Conservation (phyloP, 2,113 vertebrate species). For the Leucopsar rothschildi region DNA sequence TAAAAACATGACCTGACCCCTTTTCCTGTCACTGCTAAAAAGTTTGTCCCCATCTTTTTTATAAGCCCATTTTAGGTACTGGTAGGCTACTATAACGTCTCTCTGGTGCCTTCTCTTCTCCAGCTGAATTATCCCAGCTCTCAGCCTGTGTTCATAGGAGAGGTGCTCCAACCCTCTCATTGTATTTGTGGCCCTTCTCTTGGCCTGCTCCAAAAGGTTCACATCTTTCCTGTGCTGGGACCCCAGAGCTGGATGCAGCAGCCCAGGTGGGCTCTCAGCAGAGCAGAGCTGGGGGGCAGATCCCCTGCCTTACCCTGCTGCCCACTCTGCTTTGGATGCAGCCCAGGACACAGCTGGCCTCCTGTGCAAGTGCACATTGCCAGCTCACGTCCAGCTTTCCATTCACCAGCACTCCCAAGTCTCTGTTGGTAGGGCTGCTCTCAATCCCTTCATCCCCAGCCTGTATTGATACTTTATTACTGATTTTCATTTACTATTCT, state of each 20-base stretch:
- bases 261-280: background rate
- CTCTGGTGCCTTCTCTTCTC: background rate
- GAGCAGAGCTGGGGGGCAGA: background rate
- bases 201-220: background rate
- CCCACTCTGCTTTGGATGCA: accelerated
- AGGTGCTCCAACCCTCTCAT: background rate
- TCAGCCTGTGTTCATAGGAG: background rate
- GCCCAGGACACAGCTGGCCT: background rate
- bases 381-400: background rate
- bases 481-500: background rate
- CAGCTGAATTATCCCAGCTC: background rate
- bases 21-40: background rate
- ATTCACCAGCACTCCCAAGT: background rate
- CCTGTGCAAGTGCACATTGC: background rate
- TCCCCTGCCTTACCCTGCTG: background rate
- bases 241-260: background rate
- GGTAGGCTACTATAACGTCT: background rate
- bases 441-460: background rate
- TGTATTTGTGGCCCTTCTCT: background rate
- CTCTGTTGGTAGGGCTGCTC: background rate
- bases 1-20: background rate
- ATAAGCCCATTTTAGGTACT: background rate
- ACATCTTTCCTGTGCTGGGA: background rate
- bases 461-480: background rate
- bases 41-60: background rate